Percentiles rank a stretch among this genome's conserved stretches.
phyloP scores from a whole-genome alignment of 2,888 invertebrate genomes.

The Rhamnusium bicolor region DNA sequence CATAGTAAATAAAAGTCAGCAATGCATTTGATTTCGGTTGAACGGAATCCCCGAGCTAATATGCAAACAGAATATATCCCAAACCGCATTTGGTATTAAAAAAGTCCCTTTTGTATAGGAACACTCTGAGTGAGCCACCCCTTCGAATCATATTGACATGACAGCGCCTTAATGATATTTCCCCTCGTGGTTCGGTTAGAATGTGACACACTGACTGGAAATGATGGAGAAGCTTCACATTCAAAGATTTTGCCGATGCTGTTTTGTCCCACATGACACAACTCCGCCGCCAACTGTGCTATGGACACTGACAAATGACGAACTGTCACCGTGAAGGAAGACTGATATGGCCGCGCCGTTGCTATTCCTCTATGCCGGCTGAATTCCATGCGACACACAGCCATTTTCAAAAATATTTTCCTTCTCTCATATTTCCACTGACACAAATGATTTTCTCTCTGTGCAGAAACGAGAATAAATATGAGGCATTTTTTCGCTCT shows the following conservation, averaged over 20 bases:
- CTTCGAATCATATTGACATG: conserved; percentile 72
- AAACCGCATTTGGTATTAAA: conserved; percentile 69
- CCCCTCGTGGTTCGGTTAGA: conserved; percentile 66
- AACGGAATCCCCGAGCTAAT: conserved; percentile 66
- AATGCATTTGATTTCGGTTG: conserved; percentile 68
- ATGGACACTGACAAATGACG: conserved; percentile 73
- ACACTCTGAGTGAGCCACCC: conserved; percentile 68
- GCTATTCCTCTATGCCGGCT: conserved; percentile 69
- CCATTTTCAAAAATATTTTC: conserved; percentile 70
- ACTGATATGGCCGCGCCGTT: conserved; percentile 72
- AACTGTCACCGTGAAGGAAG: conserved; percentile 73
- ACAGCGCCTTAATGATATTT: conserved; percentile 72
- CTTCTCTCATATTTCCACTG: conserved; percentile 66
- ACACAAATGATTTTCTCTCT: conserved; percentile 59
- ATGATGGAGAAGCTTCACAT: conserved; percentile 58
- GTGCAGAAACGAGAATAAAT: conserved; percentile 67
- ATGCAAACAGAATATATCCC: conserved; percentile 69
- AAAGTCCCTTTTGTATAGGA: conserved; percentile 70
- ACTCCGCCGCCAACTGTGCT: conserved; percentile 71
- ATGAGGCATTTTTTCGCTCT: conserved; percentile 67
- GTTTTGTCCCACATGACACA: conserved; percentile 73
- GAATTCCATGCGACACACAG: conserved; percentile 67
- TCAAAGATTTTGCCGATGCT: conserved; percentile 68
- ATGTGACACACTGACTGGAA: conserved; percentile 57
- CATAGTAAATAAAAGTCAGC: conserved; percentile 68